phyloP scores from a whole-genome alignment of 2,113 vertebrate species.

The Isichthys henryi region DNA sequence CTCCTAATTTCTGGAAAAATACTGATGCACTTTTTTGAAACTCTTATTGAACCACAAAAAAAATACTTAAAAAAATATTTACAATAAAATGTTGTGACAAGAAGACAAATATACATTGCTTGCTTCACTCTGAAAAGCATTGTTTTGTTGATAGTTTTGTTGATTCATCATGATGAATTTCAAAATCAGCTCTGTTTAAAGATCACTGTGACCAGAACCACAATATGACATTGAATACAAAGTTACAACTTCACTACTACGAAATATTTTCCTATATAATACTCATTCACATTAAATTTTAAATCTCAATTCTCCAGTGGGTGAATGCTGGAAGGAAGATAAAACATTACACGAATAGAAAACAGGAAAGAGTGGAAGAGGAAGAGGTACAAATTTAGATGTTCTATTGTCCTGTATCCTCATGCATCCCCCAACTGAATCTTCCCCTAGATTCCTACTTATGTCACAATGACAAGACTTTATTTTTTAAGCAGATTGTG shows the following conservation, averaged over 20 bases:
- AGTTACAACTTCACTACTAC: neutral
- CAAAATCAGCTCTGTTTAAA: neutral
- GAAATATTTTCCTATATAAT: neutral
- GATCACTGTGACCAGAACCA: neutral
- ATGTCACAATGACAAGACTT: slow-evolving; percentile 3
- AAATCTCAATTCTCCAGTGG: neutral
- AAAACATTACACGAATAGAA: slow-evolving; percentile 29
- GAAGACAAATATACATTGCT: neutral
- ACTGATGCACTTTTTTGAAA: neutral
- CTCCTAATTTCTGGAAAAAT: neutral
- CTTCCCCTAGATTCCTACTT: neutral
- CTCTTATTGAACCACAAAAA: neutral
- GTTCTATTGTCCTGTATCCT: slow-evolving; percentile 33
- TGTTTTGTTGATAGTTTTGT: neutral
- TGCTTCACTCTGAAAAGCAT: neutral
- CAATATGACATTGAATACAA: neutral
- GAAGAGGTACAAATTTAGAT: slow-evolving; percentile 39
- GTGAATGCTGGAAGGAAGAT: slow-evolving; percentile 30
- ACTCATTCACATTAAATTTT: neutral
- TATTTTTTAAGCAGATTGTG: neutral
- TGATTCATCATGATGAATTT: neutral
- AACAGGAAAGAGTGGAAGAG: slow-evolving; percentile 25
- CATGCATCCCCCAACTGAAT: slow-evolving; percentile 23
- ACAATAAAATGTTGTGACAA: neutral
- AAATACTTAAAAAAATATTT: neutral